These are phyloP conservation scores for Gobio occitaniae DNA, from an alignment of 2,797 vertebrate genomes.

Conservation along the genomic window DNA sequence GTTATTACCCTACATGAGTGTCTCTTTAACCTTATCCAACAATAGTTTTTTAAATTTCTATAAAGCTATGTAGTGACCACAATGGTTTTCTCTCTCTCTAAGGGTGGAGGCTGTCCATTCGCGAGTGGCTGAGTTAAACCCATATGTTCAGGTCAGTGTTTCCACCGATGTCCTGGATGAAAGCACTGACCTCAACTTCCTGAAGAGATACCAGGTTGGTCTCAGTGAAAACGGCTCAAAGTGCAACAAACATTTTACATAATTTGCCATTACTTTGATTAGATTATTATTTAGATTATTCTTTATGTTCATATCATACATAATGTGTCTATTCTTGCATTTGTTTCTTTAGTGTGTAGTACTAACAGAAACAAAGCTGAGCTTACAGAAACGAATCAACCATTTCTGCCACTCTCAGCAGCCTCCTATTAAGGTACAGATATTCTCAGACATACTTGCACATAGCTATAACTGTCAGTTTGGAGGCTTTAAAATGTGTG, in stretches of 20 bases:
- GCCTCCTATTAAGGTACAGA: constrained; percentile 91
- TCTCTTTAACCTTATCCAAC: background rate
- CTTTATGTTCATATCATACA: background rate
- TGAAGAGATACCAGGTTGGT: constrained; percentile 88
- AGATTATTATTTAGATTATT: background rate
- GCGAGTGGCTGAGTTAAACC: constrained; percentile 91
- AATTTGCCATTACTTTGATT: background rate
- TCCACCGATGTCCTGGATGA: constrained; percentile 83
- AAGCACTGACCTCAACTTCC: constrained; percentile 88
- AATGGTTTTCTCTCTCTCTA: constrained; percentile 48
- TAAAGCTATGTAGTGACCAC: background rate
- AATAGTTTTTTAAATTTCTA: background rate
- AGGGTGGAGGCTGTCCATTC: constrained; percentile 91
- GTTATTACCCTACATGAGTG: background rate
- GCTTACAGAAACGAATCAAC: constrained; percentile 89
- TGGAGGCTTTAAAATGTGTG: constrained; percentile 21
- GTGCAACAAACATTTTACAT: background rate
- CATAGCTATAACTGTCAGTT: background rate
- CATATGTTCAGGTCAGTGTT: constrained; percentile 90
- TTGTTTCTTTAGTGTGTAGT: constrained; percentile 87
- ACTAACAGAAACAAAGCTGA: constrained; percentile 88
- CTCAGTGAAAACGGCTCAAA: too few species aligned
- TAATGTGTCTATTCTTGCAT: constrained; percentile 7
- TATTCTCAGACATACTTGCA: background rate
- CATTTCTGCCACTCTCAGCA: constrained; percentile 89